A percentile compares a stretch with the other conserved stretches of the same genome.
Conservation (phyloP, 2,797 vertebrate genomes). For the Silurus lanzhouensis region DNA sequence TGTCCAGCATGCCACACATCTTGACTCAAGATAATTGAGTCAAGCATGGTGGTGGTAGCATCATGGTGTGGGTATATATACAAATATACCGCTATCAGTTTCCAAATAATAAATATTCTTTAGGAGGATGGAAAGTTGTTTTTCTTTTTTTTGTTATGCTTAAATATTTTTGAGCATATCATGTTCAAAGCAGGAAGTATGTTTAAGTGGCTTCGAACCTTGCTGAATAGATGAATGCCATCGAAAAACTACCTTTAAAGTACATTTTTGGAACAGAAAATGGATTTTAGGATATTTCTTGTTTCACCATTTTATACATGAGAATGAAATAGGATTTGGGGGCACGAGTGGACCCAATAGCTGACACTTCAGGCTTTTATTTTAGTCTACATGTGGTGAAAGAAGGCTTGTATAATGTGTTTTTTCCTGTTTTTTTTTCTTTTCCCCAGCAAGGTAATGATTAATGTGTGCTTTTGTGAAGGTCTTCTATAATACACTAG, state of each 20-base stretch:
- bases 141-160: not conserved
- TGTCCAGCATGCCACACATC: no score
- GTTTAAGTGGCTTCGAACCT: not conserved
- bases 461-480: slow-evolving; percentile 32
- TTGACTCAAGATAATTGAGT: no score
- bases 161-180: not conserved
- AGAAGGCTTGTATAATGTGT: slow-evolving; percentile 23
- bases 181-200: not conserved
- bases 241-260: slow-evolving; percentile 3
- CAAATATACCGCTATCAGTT: not conserved
- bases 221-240: slow-evolving; percentile 50
- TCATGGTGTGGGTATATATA: no score
- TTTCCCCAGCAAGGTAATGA: not conserved
- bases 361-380: slow-evolving; percentile 4
- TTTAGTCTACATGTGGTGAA: slow-evolving; percentile 3
- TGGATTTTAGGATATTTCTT: not conserved
- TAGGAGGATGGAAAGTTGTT: not conserved
- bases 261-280: not conserved
- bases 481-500: not conserved
- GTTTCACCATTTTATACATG: slow-evolving; percentile 24
- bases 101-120: not conserved
- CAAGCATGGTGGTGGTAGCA: no score
- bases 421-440: slow-evolving; percentile 1
- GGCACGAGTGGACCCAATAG: not conserved
- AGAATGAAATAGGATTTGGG: not conserved